Percentiles rank a stretch among this genome's conserved stretches.
Evolutionary conservation across 2,113 vertebrate genomes (phyloP).

Genomic region (Aegotheles bennettii): DNA sequence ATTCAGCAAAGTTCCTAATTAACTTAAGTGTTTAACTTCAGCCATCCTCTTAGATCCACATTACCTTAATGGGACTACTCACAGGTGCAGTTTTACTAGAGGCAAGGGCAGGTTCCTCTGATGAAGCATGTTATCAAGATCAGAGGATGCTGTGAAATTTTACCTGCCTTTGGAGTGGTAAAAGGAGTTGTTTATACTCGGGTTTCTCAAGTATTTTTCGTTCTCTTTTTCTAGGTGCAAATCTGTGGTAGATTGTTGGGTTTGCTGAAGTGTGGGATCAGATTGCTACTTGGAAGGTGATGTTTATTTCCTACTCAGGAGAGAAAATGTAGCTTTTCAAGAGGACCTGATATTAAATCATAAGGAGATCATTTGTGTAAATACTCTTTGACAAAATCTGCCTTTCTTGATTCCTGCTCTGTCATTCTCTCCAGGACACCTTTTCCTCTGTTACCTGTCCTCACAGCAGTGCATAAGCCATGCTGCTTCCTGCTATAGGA

Average conservation of each 20-base stretch:
- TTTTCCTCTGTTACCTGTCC: neutral
- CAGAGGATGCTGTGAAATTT: neutral
- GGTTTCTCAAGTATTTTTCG: neutral
- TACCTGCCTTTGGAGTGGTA: neutral
- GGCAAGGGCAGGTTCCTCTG: neutral
- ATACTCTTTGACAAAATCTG: neutral
- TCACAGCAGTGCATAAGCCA: neutral
- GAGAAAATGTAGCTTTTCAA: neutral
- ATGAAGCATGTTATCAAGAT: neutral
- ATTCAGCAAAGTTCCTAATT: slow-evolving; percentile 7
- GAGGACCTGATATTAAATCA: neutral
- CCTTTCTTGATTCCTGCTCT: neutral
- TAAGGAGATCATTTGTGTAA: neutral
- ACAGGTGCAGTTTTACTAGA: neutral
- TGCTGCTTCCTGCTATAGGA: neutral
- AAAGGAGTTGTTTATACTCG: neutral
- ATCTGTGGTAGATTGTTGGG: neutral
- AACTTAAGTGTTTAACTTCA: neutral
- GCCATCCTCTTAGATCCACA: neutral
- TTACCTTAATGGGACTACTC: neutral
- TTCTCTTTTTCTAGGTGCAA: neutral
- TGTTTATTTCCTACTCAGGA: neutral
- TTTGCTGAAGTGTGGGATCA: neutral
- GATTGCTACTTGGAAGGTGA: neutral
- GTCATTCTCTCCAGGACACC: neutral